Percentiles rank a stretch among this genome's conserved stretches.
Evolutionary conservation across 2,888 invertebrate genomes (phyloP).

Genomic region (Lepetodrilus schrolli): DNA sequence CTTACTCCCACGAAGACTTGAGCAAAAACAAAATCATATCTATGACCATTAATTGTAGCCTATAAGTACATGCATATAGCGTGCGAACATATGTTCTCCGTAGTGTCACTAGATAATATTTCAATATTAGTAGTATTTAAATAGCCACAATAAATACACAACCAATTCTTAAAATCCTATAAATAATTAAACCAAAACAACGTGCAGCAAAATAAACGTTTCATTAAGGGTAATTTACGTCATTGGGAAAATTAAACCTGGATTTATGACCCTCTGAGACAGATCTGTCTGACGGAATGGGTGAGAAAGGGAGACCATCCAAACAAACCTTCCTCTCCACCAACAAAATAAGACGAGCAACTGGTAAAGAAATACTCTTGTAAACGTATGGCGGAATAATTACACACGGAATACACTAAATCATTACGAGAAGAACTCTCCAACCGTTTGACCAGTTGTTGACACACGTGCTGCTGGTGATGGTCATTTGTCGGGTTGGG

Average conservation of each 20-base stretch:
- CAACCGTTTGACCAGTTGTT: slow-evolving; percentile 28
- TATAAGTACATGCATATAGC: too few relatives aligned
- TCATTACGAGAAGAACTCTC: slow-evolving; percentile 4
- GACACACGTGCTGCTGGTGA: slow-evolving; percentile 6
- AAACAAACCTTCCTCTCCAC: not conserved
- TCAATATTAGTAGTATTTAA: not conserved
- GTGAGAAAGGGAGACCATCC: slow-evolving; percentile 13
- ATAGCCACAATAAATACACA: not conserved
- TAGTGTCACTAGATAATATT: too few relatives aligned
- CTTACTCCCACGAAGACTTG: too few relatives aligned
- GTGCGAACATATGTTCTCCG: too few relatives aligned
- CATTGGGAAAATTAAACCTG: not conserved
- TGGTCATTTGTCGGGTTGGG: not conserved
- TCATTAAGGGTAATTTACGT: not conserved
- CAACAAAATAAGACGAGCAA: too few relatives aligned
- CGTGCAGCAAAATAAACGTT: not conserved
- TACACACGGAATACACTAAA: slow-evolving; percentile 6
- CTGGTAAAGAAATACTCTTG: too few relatives aligned
- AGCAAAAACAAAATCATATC: too few relatives aligned
- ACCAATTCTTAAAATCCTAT: not conserved
- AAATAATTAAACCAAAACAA: slow-evolving; percentile 23
- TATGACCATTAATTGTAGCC: too few relatives aligned
- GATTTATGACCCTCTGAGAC: not conserved
- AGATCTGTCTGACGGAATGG: too few relatives aligned
- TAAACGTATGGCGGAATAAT: not conserved